These are phyloP conservation scores for Chionoecetes opilio DNA, from an alignment of 1,140 invertebrate species.

Conservation along the genomic window DNA sequence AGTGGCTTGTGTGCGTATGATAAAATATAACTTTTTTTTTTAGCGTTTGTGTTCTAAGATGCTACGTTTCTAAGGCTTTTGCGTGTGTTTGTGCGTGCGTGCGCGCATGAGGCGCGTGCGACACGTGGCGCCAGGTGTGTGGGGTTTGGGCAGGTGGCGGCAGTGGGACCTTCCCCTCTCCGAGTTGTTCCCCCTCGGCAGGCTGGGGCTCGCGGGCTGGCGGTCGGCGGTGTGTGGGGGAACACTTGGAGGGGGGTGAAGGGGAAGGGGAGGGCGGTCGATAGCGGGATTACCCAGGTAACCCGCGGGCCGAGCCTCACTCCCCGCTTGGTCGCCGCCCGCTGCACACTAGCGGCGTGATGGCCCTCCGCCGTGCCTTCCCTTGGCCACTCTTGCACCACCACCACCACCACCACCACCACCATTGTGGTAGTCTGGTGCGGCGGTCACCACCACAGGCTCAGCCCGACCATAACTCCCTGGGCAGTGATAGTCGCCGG, in stretches of 20 bases:
- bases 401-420: not conserved
- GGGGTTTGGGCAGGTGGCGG: slow-evolving; percentile 65
- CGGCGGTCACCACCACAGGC: not conserved
- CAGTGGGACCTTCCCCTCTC: slow-evolving; percentile 19
- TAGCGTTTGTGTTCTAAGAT: not conserved
- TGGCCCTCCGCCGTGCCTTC: not conserved
- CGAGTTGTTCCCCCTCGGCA: not conserved
- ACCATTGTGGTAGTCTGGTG: not conserved
- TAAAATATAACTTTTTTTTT: too few species aligned
- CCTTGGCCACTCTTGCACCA: not conserved
- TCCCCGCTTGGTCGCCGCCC: slow-evolving; percentile 61
- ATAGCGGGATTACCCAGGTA: slow-evolving; percentile 76
- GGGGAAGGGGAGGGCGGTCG: slow-evolving; percentile 57
- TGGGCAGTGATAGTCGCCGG: not conserved
- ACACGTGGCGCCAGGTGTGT: slow-evolving; percentile 79
- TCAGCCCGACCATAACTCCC: not conserved
- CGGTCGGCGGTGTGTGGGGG: slow-evolving; percentile 46
- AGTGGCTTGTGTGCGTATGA: not conserved
- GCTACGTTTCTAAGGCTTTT: not conserved
- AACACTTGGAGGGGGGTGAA: slow-evolving; percentile 22
- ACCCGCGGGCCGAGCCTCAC: slow-evolving; percentile 74
- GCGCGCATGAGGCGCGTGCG: slow-evolving; percentile 71
- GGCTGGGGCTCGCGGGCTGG: slow-evolving; percentile 35
- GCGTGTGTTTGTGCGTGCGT: slow-evolving; percentile 32
- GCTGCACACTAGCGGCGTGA: slow-evolving; percentile 50